phyloP scores from a whole-genome alignment of 2,888 invertebrate species.

The Eupithecia inturbata region DNA sequence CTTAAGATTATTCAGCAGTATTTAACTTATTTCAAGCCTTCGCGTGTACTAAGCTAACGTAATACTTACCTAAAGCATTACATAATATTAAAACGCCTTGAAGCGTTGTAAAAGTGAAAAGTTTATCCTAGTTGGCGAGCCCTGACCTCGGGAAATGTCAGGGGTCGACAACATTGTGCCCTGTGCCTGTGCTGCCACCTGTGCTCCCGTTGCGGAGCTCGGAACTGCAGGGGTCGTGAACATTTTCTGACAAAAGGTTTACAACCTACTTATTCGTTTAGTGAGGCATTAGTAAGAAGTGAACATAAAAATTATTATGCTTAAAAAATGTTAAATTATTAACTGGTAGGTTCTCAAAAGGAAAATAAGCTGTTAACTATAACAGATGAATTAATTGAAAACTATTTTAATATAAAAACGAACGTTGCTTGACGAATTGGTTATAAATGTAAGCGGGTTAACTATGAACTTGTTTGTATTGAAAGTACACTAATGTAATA shows the following conservation, averaged over 20 bases:
- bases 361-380: not conserved
- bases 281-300: not conserved
- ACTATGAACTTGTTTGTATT: too few relatives aligned
- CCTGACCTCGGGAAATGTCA: constrained; percentile 56
- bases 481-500: too few relatives aligned
- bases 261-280: not conserved
- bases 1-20: not conserved
- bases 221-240: constrained; percentile 20
- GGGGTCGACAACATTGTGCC: constrained; percentile 47
- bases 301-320: not conserved
- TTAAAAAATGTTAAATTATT: not conserved
- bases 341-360: not conserved
- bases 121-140: constrained; percentile 47
- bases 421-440: too few relatives aligned
- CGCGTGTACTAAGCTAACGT: constrained; percentile 11
- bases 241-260: not conserved
- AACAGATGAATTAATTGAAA: not conserved
- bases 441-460: too few relatives aligned
- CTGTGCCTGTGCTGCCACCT: constrained; percentile 26
- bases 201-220: constrained; percentile 15
- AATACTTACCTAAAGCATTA: not conserved
- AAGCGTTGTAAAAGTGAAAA: constrained; percentile 38
- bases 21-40: not conserved
- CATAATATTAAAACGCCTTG: constrained; percentile 23
- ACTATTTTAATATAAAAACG: too few relatives aligned